Evolutionary conservation across 2,888 invertebrate species (phyloP).

Genomic region (Nowickia ferox): DNA sequence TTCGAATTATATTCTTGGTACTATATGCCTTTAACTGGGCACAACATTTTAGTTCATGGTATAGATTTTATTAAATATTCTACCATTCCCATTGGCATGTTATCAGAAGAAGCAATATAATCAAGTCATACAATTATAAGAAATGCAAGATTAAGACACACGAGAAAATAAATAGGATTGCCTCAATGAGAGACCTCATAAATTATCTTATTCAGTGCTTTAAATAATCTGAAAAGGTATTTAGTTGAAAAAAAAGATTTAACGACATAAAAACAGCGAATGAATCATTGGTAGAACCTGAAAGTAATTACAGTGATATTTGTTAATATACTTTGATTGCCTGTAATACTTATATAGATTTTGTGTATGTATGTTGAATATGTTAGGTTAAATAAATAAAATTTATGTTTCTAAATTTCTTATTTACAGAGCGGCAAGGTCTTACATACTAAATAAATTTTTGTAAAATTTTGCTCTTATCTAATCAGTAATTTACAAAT

Average conservation of each 20-base stretch:
- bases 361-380: not conserved
- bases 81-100: slow-evolving; percentile 16
- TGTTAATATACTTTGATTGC: slow-evolving; percentile 7
- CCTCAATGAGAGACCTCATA: too few species aligned
- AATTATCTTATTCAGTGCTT: not conserved
- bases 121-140: not conserved
- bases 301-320: slow-evolving; percentile 4
- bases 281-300: slow-evolving; percentile 11
- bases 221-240: not conserved
- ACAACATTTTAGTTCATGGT: slow-evolving; percentile 1
- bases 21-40: too few species aligned
- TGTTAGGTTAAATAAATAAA: slow-evolving; percentile 25
- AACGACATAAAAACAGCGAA: too few species aligned
- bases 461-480: slow-evolving; percentile 15
- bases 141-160: not conserved
- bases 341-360: slow-evolving; percentile 1
- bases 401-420: slow-evolving; percentile 20
- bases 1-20: slow-evolving; percentile 6
- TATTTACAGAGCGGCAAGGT: slow-evolving; percentile 9
- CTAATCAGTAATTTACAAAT: too few species aligned
- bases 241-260: not conserved
- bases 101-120: too few species aligned
- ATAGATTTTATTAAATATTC: slow-evolving; percentile 23
- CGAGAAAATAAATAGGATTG: too few species aligned
- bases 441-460: slow-evolving; percentile 16